These are phyloP conservation scores for Epizoanthus illoricatus DNA, from an alignment of 92 coral and sea anemone genomes.

Conservation along the genomic window DNA sequence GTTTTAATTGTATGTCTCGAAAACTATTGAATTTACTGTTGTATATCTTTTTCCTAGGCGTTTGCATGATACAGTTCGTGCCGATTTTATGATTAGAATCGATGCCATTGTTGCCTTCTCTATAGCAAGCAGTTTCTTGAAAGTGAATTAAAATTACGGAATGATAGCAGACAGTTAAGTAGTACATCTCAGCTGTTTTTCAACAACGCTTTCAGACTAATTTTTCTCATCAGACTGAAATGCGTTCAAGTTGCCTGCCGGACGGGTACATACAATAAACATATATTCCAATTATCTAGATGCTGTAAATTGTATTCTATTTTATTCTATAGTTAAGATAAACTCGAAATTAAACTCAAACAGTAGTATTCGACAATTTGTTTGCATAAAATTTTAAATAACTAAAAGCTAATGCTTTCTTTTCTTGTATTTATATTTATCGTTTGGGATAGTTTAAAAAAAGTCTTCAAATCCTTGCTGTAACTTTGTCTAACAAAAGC, in stretches of 20 bases:
- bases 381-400: neutral
- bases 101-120: conserved; percentile 4
- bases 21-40: no score
- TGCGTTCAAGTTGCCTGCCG: neutral
- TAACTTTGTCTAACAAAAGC: conserved; percentile 21
- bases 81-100: conserved; percentile 9
- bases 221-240: neutral
- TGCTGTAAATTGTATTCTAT: neutral
- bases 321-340: neutral
- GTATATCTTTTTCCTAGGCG: neutral
- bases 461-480: neutral
- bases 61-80: neutral
- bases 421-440: neutral
- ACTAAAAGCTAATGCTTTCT: neutral
- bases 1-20: no score
- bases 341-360: neutral
- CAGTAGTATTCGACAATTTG: neutral
- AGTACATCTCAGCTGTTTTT: neutral
- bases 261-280: no score
- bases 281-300: neutral
- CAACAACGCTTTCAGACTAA: neutral
- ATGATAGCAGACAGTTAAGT: conserved; percentile 21
- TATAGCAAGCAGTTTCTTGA: neutral
- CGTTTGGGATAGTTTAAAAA: neutral
- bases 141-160: conserved; percentile 29